Evolutionary conservation across 2,113 vertebrate genomes (phyloP).

Genomic region (Bothrops jararaca): DNA sequence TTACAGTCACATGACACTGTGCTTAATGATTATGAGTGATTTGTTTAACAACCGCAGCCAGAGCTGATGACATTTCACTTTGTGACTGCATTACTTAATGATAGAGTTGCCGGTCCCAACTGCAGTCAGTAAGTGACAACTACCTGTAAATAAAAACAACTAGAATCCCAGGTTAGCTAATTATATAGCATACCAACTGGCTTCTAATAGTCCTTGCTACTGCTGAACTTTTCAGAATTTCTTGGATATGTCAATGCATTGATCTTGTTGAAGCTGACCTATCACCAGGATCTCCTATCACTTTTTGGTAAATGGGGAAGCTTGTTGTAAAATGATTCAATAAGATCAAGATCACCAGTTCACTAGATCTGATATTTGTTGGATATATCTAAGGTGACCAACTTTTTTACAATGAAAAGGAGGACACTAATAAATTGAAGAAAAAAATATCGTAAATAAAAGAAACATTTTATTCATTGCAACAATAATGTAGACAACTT

Average conservation of each 20-base stretch:
- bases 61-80: background rate
- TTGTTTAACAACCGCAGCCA: background rate
- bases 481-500: no score
- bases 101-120: background rate
- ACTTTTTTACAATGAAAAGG: no score
- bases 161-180: background rate
- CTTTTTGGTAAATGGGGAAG: background rate
- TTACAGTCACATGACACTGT: background rate
- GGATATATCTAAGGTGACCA: no score
- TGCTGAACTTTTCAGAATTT: background rate
- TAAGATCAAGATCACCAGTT: background rate
- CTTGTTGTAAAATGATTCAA: background rate
- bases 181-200: background rate
- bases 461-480: no score
- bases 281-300: background rate
- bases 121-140: background rate
- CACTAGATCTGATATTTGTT: background rate
- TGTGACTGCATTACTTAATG: background rate
- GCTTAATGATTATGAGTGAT: background rate
- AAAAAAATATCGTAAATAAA: no score
- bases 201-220: background rate
- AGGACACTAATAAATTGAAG: no score
- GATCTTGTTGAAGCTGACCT: background rate
- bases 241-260: background rate
- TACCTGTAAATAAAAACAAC: background rate